Evolutionary conservation across 2,888 invertebrate genomes (phyloP), one percentile per base, ranked within the genome.

Genomic region (Yponomeuta evonymella): DNA sequence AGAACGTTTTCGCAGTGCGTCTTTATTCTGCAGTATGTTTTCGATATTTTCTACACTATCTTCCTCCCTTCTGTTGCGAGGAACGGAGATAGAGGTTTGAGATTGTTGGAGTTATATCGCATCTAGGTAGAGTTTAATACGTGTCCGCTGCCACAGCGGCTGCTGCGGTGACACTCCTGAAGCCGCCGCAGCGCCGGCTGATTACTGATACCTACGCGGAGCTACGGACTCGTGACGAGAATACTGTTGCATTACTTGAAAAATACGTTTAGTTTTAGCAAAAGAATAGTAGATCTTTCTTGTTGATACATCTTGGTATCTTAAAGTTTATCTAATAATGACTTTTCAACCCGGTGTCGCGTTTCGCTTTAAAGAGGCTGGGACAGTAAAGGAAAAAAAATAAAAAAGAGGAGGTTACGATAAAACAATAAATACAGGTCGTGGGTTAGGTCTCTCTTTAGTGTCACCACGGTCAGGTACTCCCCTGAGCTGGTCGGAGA

Each of bases 1-100:
- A 74, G 78, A 67, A 72, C 71, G 72, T 74, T 70, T 73, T 73
- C 71, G 74, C 71, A 65, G 29, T 64, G 64, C 10, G 30, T 10
- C 64, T 23, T 64, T 64, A 64, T 64, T 30, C 64, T 23, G 23
- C 11, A 64, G n/a, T 23, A 29, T n/a, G 23, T 23, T 64, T 11
- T 30, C 64, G n/a, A 64, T 23, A 30, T 29, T 23, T n/a, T 10
- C n/a, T 29, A 23, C 8, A 30, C 29, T 23, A 12, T 64, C 29
- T 30, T 64, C 6, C 29, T 64, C 29, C n/a, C 10, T 64, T 29
- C 12, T 11, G 2, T 23, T 2, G 29, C n/a, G 64, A 10, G 23
- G 4, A 11, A 64, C 6, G 29, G 64, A 23, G 64, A 64, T 11
- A 30, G 64, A 10, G 10, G 23, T 8, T 11, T 64, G 64, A 29